Conservation (phyloP, 2,888 invertebrate species). For the Oithona nana region DNA sequence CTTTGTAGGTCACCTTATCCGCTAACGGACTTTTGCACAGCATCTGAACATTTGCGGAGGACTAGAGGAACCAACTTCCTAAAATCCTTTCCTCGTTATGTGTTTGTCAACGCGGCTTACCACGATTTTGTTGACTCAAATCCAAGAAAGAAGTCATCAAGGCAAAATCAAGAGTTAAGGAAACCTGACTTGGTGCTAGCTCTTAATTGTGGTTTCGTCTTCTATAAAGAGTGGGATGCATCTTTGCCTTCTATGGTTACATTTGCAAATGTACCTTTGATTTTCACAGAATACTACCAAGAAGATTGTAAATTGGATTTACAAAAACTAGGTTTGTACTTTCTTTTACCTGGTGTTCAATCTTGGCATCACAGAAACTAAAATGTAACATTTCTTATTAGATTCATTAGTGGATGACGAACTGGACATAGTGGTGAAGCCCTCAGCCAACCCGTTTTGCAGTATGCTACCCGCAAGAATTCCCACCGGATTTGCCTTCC, state of each 20-base stretch:
- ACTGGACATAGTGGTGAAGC: not conserved
- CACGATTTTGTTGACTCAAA: not conserved
- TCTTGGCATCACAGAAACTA: too few relatives aligned
- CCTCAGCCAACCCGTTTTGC: constrained; percentile 5
- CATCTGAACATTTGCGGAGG: not conserved
- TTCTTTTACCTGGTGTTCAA: too few relatives aligned
- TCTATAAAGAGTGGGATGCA: constrained; percentile 7
- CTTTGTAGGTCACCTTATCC: not conserved
- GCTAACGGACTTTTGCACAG: not conserved
- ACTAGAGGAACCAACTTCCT: not conserved
- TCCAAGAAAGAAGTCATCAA: not conserved
- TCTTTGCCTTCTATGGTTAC: not conserved
- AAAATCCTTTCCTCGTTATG: not conserved
- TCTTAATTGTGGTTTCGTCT: constrained; percentile 13
- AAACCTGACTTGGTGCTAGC: constrained; percentile 2
- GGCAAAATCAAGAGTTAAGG: not conserved
- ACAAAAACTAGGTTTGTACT: too few relatives aligned
- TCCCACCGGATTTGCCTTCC: constrained; percentile 9
- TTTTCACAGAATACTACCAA: constrained; percentile 12
- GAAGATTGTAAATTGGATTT: constrained; percentile 5
- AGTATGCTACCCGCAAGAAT: constrained; percentile 11
- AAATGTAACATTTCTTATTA: too few relatives aligned
- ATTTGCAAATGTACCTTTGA: not conserved
- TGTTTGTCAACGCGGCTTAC: not conserved
- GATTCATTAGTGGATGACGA: not conserved